phyloP scores from a whole-genome alignment of 1,140 invertebrate species.

The Conus ventricosus region DNA sequence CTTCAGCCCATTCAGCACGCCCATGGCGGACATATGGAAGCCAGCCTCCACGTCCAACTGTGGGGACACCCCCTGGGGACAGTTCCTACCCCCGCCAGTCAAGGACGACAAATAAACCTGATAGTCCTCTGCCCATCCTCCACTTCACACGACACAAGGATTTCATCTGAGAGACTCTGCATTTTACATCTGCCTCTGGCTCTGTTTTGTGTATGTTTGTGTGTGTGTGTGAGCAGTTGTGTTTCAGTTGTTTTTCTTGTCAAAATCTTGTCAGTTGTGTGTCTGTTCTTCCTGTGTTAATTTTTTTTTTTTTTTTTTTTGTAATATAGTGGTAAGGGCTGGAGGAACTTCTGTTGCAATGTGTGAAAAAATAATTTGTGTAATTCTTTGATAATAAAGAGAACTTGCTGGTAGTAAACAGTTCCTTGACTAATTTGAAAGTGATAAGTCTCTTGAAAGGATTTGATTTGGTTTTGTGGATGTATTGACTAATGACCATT shows the following conservation, averaged over 20 bases:
- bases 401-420: background rate
- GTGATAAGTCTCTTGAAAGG: background rate
- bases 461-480: background rate
- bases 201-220: background rate
- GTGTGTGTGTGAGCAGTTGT: background rate
- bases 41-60: slow-evolving; percentile 51
- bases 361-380: background rate
- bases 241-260: background rate
- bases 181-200: slow-evolving; percentile 4
- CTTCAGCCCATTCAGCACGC: slow-evolving; percentile 63
- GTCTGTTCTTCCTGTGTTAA: no score
- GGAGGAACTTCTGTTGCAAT: no score
- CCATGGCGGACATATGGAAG: slow-evolving; percentile 63
- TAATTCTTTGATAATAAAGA: background rate
- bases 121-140: background rate
- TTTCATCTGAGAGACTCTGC: slow-evolving; percentile 5
- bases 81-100: slow-evolving; percentile 35
- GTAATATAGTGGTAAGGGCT: no score
- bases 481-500: no score
- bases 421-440: background rate
- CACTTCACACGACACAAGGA: background rate
- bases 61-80: slow-evolving; percentile 35
- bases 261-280: no score
- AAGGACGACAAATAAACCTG: slow-evolving; percentile 26
- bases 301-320: no score